Percentiles rank a stretch among this genome's conserved stretches.
These are phyloP conservation scores for Hoplias malabaricus DNA, from an alignment of 2,113 vertebrate species.

Conservation along the genomic window DNA sequence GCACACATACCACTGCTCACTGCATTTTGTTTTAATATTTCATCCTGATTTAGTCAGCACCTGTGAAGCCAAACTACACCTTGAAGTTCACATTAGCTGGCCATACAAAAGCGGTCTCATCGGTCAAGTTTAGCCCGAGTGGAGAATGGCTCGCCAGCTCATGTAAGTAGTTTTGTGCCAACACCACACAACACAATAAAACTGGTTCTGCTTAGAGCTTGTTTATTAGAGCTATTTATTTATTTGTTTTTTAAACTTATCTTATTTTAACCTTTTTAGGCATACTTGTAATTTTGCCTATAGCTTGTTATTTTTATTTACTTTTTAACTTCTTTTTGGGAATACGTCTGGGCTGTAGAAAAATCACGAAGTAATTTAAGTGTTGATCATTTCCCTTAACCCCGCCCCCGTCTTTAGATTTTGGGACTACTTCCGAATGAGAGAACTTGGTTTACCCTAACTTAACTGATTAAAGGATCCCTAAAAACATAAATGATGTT, in stretches of 20 bases:
- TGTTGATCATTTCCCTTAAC: neutral
- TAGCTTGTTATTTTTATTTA: too few relatives aligned
- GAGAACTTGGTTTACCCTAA: too few relatives aligned
- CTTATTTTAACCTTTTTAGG: too few relatives aligned
- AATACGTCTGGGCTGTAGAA: too few relatives aligned
- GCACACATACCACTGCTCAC: neutral
- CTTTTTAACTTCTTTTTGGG: too few relatives aligned
- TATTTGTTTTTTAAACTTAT: too few relatives aligned
- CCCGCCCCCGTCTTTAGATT: too few relatives aligned
- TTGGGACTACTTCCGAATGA: too few relatives aligned
- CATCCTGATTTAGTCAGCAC: constrained; percentile 79
- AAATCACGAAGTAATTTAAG: neutral
- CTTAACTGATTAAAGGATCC: too few relatives aligned
- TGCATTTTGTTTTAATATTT: neutral
- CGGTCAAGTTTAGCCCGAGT: constrained; percentile 97
- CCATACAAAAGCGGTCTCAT: constrained; percentile 97
- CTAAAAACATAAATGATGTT: too few relatives aligned
- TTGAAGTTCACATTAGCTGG: constrained; percentile 97
- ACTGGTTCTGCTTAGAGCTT: neutral
- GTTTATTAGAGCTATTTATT: too few relatives aligned
- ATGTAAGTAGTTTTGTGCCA: constrained; percentile 78
- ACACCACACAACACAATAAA: neutral
- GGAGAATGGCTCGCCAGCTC: constrained; percentile 98
- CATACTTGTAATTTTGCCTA: too few relatives aligned
- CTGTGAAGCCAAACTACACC: constrained; percentile 95